Evolutionary conservation across 2,113 vertebrate species (phyloP).

Genomic region (Gobio gobio): DNA sequence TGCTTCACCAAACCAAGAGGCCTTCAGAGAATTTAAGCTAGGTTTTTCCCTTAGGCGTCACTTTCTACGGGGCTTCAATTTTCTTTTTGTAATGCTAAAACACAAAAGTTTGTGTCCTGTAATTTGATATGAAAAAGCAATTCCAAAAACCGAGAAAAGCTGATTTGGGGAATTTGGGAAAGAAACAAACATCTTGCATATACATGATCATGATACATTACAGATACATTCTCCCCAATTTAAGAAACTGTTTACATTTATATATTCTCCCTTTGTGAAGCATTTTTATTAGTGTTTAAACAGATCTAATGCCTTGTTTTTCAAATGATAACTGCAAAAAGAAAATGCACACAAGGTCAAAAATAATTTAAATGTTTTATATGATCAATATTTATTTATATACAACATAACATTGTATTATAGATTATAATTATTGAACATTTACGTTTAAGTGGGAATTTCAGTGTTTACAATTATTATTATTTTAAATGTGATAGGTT

Average conservation of each 20-base stretch:
- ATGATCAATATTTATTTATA: slow-evolving; percentile 28
- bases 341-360: background rate
- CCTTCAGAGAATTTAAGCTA: slow-evolving; percentile 59
- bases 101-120: background rate
- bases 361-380: background rate
- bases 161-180: background rate
- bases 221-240: background rate
- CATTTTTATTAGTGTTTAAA: background rate
- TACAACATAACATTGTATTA: slow-evolving; percentile 25
- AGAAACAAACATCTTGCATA: background rate
- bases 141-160: background rate
- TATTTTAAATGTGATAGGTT: background rate
- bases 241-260: background rate
- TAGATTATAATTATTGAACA: background rate
- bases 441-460: slow-evolving; percentile 1
- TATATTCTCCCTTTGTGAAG: background rate
- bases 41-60: background rate
- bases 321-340: slow-evolving; percentile 44
- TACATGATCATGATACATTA: background rate
- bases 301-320: slow-evolving; percentile 41
- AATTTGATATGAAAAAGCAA: background rate
- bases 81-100: background rate
- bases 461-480: slow-evolving; percentile 6
- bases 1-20: slow-evolving; percentile 64
- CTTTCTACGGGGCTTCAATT: background rate